These are phyloP conservation scores for Peromyscus attwateri DNA, from an alignment of 2,797 vertebrate species.

Conservation along the genomic window DNA sequence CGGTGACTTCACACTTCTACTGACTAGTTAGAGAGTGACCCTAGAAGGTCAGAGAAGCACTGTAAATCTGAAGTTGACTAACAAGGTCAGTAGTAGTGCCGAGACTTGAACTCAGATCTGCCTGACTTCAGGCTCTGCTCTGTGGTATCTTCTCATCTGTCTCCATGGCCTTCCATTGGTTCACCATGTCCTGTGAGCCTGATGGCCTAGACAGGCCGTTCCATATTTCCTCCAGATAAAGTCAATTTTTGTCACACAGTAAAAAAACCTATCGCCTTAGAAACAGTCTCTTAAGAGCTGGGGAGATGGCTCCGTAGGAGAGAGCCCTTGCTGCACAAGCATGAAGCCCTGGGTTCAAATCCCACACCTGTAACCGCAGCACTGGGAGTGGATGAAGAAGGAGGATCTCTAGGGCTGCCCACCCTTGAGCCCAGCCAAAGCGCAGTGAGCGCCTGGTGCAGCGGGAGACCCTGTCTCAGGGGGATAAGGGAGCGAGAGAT, in stretches of 20 bases:
- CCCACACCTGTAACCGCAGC: background rate
- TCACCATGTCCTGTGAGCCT: fast-evolving
- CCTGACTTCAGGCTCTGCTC: background rate
- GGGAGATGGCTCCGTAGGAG: background rate
- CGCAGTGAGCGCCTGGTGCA: background rate
- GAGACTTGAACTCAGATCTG: background rate
- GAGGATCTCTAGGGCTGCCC: background rate
- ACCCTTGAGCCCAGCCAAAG: background rate
- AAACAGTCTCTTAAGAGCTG: background rate
- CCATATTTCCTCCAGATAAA: background rate
- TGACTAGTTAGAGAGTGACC: fast-evolving
- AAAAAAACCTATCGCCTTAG: fast-evolving
- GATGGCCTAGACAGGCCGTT: fast-evolving
- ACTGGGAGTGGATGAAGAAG: too few species aligned
- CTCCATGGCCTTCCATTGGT: background rate
- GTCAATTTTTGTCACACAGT: background rate
- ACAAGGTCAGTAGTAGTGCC: fast-evolving
- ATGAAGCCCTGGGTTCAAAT: background rate
- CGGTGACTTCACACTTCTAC: fast-evolving
- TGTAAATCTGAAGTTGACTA: fast-evolving
- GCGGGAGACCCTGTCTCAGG: background rate
- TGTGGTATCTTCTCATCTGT: fast-evolving
- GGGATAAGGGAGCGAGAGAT: background rate
- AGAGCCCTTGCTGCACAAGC: background rate
- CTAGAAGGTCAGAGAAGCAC: background rate